Conservation (phyloP, 2,797 vertebrate species). For the Urophycis tenuis region DNA sequence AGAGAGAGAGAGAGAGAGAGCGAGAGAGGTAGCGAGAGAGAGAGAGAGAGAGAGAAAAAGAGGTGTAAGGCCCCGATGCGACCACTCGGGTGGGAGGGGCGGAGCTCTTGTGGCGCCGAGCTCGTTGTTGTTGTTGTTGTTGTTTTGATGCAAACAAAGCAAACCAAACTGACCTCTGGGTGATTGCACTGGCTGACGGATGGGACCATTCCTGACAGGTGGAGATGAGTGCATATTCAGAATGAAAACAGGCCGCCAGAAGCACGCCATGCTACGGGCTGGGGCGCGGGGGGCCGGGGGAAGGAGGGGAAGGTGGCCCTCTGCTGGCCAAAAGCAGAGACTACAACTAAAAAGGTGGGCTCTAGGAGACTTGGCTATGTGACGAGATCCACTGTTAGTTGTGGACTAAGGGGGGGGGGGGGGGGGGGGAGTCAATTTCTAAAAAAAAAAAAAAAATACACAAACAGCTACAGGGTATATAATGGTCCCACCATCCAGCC, state of each 20-base stretch:
- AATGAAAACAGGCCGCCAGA: slow-evolving; percentile 52
- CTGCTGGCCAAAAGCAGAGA: slow-evolving; percentile 23
- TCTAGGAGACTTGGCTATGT: slow-evolving; percentile 31
- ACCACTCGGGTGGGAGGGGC: neutral
- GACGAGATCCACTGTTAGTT: slow-evolving; percentile 19
- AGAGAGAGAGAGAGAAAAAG: slow-evolving; percentile 2
- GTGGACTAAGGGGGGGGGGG: slow-evolving; percentile 18
- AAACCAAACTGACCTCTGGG: slow-evolving; percentile 67
- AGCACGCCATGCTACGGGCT: slow-evolving; percentile 42
- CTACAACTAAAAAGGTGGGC: slow-evolving; percentile 37
- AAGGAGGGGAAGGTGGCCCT: slow-evolving; percentile 22
- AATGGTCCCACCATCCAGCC: slow-evolving; percentile 78
- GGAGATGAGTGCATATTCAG: slow-evolving; percentile 68
- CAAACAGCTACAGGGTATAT: slow-evolving; percentile 46
- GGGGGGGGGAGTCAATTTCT: slow-evolving; percentile 26
- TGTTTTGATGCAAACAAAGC: neutral
- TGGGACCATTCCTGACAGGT: slow-evolving; percentile 78
- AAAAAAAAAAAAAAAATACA: slow-evolving; percentile 21
- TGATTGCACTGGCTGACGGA: slow-evolving; percentile 75
- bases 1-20: slow-evolving; percentile 13
- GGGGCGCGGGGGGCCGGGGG: neutral
- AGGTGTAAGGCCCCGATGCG: slow-evolving; percentile 36
- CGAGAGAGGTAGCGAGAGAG: neutral
- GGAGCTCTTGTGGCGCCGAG: slow-evolving; percentile 36
- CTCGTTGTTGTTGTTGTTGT: slow-evolving; percentile 24